Percentiles rank a stretch among this genome's conserved stretches.
Evolutionary conservation across 92 coral and sea anemone genomes (phyloP).

Genomic region (Scolanthus callimorphus): DNA sequence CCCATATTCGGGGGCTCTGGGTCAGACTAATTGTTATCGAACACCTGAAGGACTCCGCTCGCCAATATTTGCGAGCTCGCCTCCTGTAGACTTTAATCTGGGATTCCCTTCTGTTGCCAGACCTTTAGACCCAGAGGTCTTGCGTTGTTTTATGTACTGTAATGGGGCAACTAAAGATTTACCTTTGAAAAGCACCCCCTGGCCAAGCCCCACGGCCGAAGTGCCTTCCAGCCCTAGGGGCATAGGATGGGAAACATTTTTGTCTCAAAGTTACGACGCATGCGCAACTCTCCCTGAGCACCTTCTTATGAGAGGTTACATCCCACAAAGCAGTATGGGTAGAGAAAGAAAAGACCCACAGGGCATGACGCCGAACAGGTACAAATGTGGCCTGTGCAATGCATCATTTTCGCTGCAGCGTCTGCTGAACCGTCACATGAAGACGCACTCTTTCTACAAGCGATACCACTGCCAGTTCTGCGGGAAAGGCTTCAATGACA

Average conservation of each 20-base stretch:
- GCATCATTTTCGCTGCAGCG: slow-evolving; percentile 88
- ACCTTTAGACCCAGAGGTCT: slow-evolving; percentile 12
- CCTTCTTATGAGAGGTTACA: slow-evolving; percentile 7
- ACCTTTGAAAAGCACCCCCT: slow-evolving; percentile 12
- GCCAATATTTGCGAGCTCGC: slow-evolving; percentile 17
- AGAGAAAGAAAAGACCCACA: slow-evolving; percentile 21
- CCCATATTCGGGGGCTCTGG: slow-evolving; percentile 20
- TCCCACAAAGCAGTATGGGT: slow-evolving; percentile 7
- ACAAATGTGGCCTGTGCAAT: slow-evolving; percentile 90
- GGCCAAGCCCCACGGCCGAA: slow-evolving; percentile 4
- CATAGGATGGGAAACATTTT: slow-evolving; percentile 25
- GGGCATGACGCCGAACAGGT: slow-evolving; percentile 21
- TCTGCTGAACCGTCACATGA: slow-evolving; percentile 86
- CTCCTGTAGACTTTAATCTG: background rate
- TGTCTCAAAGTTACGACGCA: slow-evolving; percentile 10
- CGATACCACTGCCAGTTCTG: slow-evolving; percentile 91
- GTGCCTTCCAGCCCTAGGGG: slow-evolving; percentile 1
- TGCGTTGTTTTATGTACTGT: slow-evolving; percentile 23
- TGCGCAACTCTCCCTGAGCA: slow-evolving; percentile 1
- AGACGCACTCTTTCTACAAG: slow-evolving; percentile 96
- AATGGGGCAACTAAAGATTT: slow-evolving; percentile 27
- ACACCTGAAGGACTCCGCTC: background rate
- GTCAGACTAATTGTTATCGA: slow-evolving; percentile 7
- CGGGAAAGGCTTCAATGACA: slow-evolving; percentile 95
- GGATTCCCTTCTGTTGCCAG: background rate